These are phyloP conservation scores for Gephyroberyx darwinii DNA, from an alignment of 2,797 vertebrate genomes.

Conservation along the genomic window DNA sequence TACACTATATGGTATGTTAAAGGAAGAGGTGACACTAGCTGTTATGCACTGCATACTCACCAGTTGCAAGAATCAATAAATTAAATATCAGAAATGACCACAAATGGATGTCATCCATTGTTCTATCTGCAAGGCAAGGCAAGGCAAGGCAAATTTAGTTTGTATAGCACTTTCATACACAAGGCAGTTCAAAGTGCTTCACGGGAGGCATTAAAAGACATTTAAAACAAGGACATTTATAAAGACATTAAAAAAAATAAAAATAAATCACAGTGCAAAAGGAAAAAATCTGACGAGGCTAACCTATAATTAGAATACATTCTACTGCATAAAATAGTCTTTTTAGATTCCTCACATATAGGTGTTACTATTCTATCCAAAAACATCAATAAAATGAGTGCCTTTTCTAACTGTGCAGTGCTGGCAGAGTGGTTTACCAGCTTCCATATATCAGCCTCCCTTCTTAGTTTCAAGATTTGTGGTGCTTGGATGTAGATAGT, in stretches of 20 bases:
- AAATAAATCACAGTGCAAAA: too few relatives aligned
- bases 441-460: conserved; percentile 1
- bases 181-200: too few relatives aligned
- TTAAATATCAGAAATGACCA: conserved; percentile 16
- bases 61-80: not conserved
- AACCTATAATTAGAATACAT: conserved; percentile 27
- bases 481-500: not conserved
- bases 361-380: conserved; percentile 10
- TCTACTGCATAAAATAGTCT: conserved; percentile 1
- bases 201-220: too few relatives aligned
- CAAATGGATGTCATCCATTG: not conserved
- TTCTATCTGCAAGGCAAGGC: not conserved
- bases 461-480: conserved; percentile 12
- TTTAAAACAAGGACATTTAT: too few relatives aligned
- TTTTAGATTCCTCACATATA: conserved; percentile 5
- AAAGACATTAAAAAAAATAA: too few relatives aligned
- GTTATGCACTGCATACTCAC: not conserved
- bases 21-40: conserved; percentile 7
- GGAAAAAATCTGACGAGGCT: not conserved
- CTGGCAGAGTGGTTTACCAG: too few relatives aligned
- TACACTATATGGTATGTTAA: not conserved
- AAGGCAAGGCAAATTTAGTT: too few relatives aligned
- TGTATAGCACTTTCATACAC: too few relatives aligned
- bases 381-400: conserved; percentile 1
- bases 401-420: conserved; percentile 20